Evolutionary conservation across 2,113 vertebrate genomes (phyloP).

Genomic region (Lichenostomus cassidix): DNA sequence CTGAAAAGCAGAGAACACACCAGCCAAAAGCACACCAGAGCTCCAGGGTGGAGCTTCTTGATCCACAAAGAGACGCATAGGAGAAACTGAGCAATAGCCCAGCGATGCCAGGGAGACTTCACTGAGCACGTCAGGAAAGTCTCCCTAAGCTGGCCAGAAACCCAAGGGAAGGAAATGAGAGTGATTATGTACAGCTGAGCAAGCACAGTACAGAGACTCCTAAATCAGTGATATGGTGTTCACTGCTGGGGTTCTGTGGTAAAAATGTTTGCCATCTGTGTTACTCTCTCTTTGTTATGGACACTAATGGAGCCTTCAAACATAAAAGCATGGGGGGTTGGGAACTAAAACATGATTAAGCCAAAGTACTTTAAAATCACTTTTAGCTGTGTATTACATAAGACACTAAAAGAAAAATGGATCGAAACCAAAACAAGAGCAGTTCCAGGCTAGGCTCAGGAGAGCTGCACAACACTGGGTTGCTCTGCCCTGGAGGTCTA

Average conservation of each 20-base stretch:
- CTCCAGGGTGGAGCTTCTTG: not conserved
- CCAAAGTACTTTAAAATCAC: slow-evolving; percentile 26
- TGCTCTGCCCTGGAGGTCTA: not conserved
- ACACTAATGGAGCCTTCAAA: slow-evolving; percentile 58
- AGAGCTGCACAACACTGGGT: not conserved
- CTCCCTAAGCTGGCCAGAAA: slow-evolving; percentile 51
- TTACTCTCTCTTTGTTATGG: slow-evolving; percentile 57
- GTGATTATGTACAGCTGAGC: slow-evolving; percentile 72
- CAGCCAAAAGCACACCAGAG: not conserved
- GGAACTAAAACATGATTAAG: not conserved
- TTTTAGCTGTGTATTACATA: not conserved
- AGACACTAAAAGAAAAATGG: not conserved
- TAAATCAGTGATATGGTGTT: slow-evolving; percentile 55
- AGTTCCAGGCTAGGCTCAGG: not conserved
- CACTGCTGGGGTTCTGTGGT: slow-evolving; percentile 60
- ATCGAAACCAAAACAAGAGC: not conserved
- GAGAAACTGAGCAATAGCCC: not conserved
- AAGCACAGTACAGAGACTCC: slow-evolving; percentile 62
- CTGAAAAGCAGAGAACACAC: not conserved
- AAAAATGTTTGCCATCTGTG: slow-evolving; percentile 72
- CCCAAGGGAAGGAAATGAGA: slow-evolving; percentile 63
- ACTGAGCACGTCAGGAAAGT: not conserved
- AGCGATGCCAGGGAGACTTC: not conserved
- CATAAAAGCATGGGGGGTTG: slow-evolving; percentile 28
- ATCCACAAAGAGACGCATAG: not conserved